Evolutionary conservation across 1,140 invertebrate species (phyloP).

Genomic region (Dysdera silvatica): DNA sequence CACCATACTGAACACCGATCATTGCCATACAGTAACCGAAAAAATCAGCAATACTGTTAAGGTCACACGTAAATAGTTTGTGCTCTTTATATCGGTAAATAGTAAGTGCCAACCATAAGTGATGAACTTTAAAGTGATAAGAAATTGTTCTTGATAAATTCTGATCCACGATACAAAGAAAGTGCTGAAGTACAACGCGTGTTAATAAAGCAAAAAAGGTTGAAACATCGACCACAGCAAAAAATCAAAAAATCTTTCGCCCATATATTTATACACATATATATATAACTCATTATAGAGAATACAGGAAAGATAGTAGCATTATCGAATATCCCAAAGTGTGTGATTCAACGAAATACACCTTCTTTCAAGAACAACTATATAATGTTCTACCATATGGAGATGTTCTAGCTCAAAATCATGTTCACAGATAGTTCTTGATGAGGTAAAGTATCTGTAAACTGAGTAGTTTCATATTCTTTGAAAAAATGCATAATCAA

Average conservation of each 20-base stretch:
- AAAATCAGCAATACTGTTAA: constrained; percentile 31
- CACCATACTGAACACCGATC: constrained; percentile 27
- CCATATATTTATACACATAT: constrained; percentile 24
- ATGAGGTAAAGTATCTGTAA: too few species aligned
- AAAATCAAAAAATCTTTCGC: constrained; percentile 28
- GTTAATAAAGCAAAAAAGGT: constrained; percentile 23
- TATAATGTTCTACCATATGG: too few species aligned
- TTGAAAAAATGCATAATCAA: too few species aligned
- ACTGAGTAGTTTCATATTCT: too few species aligned
- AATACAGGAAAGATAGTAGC: too few species aligned
- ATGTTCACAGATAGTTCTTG: too few species aligned
- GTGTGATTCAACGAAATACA: too few species aligned
- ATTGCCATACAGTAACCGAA: constrained; percentile 28
- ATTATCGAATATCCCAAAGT: too few species aligned
- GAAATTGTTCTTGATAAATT: constrained; percentile 20
- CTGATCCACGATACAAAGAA: constrained; percentile 27
- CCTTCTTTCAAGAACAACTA: too few species aligned
- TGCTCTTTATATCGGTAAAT: constrained; percentile 26
- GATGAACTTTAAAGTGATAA: constrained; percentile 25
- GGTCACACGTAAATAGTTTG: constrained; percentile 28
- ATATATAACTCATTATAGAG: too few species aligned
- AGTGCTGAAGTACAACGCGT: constrained; percentile 21
- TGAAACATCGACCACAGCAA: constrained; percentile 20
- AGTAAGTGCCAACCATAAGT: constrained; percentile 29
- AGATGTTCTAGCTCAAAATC: too few species aligned